Evolutionary conservation across 2,113 vertebrate genomes (phyloP).

Genomic region (Myrmecobius fasciatus): DNA sequence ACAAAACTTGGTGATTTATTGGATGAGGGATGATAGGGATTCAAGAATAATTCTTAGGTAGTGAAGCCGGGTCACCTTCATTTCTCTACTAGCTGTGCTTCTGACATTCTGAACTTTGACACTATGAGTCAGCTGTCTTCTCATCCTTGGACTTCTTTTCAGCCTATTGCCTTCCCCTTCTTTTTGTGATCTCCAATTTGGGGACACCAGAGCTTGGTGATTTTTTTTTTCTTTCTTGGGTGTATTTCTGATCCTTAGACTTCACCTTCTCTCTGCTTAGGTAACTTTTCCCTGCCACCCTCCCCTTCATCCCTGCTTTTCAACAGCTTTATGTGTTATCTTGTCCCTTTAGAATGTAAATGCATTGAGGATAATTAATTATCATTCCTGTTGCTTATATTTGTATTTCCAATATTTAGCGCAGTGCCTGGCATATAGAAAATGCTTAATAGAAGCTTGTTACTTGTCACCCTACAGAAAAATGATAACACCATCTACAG

Average conservation of each 20-base stretch:
- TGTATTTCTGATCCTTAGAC: not conserved
- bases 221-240: not conserved
- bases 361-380: not conserved
- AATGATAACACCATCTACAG: not conserved
- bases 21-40: not conserved
- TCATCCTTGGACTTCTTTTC: not conserved
- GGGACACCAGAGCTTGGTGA: not conserved
- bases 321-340: not conserved
- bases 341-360: not conserved
- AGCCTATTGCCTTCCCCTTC: not conserved
- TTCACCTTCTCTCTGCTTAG: not conserved
- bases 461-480: not conserved
- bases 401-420: not conserved
- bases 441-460: not conserved
- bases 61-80: not conserved
- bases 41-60: not conserved
- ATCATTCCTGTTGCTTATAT: not conserved
- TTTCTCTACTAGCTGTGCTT: not conserved
- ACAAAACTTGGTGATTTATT: not conserved
- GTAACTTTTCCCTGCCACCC: not conserved
- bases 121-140: not conserved
- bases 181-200: not conserved
- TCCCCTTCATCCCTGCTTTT: not conserved
- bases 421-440: not conserved
- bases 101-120: not conserved